Evolutionary conservation across 1,140 invertebrate species (phyloP), one percentile per base, ranked within the genome.

Genomic region (Musca vetustissima): DNA sequence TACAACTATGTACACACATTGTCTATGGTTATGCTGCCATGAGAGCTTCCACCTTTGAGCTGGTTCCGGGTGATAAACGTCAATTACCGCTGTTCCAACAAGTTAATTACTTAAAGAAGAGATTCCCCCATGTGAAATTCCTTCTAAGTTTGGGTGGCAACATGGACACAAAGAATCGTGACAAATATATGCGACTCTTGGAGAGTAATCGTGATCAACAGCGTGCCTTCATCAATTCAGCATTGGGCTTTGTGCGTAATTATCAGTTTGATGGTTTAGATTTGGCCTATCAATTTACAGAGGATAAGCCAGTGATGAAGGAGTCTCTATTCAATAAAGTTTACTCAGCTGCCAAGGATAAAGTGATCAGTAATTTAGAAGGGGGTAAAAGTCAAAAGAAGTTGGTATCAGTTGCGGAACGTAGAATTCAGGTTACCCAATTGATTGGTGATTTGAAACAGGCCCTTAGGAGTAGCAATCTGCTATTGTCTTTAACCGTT

Each of bases 11-110:
- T 84, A 93, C 93, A 0, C 93, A 96, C 83, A 77, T 96, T 52
- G 86, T 96, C 25, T 96, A 96, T 75, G 93, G 93, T 66, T 97
- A 91, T 78, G 92, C 92, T 19, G 92, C 78, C 14, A 87, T 97
- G n/a, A 89, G 91, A 72, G 80, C 88, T 8, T 87, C 89, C 7
- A 90, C 85, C 36, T 88, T 86, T 76, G 90, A 91, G 75, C 80
- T 92, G 66, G 81, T 88, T 6, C 87, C 91, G 0, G 78, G 92
- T 19, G 89, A 92, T 74, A 87, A 88, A 64, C 85, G 86, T 65
- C 76, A 92, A 17, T 89, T 89, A 50, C 85, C 87, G 1, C 87
- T 89, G 6, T 88, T 90, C 69, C 87, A 88, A 52, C 90, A 92
- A 1, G 84, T 91, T 1, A 89, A 90, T 0, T 86, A 88, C 55